These are phyloP conservation scores for Acanthis flammea DNA, from an alignment of 2,797 vertebrate genomes.

Conservation along the genomic window DNA sequence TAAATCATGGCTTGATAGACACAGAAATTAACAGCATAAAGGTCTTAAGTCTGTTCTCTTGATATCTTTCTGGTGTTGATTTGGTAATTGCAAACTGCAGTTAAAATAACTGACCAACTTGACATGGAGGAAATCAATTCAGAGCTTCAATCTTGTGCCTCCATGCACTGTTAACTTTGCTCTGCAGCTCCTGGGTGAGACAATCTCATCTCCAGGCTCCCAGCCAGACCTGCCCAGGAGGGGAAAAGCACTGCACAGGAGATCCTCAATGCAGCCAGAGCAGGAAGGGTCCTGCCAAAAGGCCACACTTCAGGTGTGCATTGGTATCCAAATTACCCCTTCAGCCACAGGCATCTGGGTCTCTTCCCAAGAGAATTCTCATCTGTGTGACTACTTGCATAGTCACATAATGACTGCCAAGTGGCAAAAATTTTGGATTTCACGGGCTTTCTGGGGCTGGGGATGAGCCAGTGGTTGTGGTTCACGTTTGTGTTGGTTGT, in stretches of 20 bases:
- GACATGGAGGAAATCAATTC: conserved; percentile 25
- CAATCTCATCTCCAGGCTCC: not conserved
- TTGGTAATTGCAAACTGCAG: conserved; percentile 4
- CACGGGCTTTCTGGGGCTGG: not conserved
- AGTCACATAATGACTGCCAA: not conserved
- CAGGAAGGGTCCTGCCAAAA: not conserved
- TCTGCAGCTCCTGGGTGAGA: not conserved
- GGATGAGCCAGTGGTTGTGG: not conserved
- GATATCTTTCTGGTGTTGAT: not conserved
- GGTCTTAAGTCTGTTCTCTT: not conserved
- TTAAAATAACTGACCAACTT: conserved; percentile 1
- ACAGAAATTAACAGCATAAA: conserved; percentile 6
- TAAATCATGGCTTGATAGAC: conserved; percentile 3
- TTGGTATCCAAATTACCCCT: not conserved
- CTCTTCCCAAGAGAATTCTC: not conserved
- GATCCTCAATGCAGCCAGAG: not conserved
- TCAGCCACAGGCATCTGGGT: fast-evolving
- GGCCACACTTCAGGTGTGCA: fast-evolving
- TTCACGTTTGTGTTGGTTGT: fast-evolving
- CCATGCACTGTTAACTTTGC: not conserved
- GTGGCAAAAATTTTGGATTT: not conserved
- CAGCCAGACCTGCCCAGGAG: not conserved
- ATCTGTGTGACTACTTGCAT: not conserved
- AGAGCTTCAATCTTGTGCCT: conserved; percentile 22
- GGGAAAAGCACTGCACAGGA: not conserved